phyloP scores from a whole-genome alignment of 2,113 vertebrate species.

The Lipophrys pholis region DNA sequence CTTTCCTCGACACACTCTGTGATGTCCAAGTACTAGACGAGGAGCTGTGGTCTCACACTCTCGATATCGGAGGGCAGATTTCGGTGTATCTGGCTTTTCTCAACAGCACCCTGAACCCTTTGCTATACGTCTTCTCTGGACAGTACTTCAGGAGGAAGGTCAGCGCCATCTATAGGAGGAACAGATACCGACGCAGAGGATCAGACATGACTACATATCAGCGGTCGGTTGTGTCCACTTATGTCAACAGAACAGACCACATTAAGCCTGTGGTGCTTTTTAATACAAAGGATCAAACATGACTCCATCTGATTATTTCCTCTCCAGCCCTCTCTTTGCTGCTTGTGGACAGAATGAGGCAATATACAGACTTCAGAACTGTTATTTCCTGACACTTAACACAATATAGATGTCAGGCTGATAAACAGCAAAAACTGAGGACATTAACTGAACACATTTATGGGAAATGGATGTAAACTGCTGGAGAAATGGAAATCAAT shows the following conservation, averaged over 20 bases:
- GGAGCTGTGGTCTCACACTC: constrained; percentile 62
- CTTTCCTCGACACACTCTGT: constrained; percentile 81
- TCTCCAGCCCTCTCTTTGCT: background rate
- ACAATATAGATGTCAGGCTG: constrained; percentile 5
- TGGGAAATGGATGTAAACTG: constrained; percentile 25
- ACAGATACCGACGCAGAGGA: constrained; percentile 50
- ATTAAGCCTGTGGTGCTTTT: constrained; percentile 66
- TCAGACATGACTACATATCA: constrained; percentile 72
- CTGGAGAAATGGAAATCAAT: constrained; percentile 11
- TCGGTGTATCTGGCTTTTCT: constrained; percentile 85
- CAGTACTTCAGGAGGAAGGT: constrained; percentile 92
- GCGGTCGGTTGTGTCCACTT: constrained; percentile 73
- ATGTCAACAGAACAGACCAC: constrained; percentile 71
- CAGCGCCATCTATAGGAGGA: constrained; percentile 80
- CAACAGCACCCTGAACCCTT: constrained; percentile 93
- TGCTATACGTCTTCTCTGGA: constrained; percentile 91
- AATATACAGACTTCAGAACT: constrained; percentile 6
- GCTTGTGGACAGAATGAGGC: constrained; percentile 4
- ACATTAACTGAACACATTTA: constrained; percentile 1
- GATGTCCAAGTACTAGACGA: constrained; percentile 47
- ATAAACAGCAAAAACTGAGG: constrained; percentile 1
- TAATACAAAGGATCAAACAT: constrained; percentile 15
- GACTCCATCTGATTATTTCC: constrained; percentile 2
- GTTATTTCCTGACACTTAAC: constrained; percentile 14
- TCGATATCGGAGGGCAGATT: constrained; percentile 83